Evolutionary conservation across 1,140 invertebrate genomes (phyloP).

Genomic region (Drosophila simulans): DNA sequence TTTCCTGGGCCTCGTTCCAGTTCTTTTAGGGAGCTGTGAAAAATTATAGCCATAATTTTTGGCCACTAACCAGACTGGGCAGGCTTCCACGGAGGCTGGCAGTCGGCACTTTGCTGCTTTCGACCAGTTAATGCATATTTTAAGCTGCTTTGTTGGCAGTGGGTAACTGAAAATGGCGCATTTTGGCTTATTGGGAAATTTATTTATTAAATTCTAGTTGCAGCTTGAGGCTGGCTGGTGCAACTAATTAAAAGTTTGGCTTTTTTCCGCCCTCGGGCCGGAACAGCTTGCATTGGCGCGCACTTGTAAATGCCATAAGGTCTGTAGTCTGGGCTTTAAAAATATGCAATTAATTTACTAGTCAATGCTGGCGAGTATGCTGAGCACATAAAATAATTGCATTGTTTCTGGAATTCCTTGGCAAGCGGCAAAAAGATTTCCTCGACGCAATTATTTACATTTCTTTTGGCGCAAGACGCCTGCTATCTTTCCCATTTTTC

Average conservation of each 20-base stretch:
- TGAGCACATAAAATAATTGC: slow-evolving; percentile 63
- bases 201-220: slow-evolving; percentile 76
- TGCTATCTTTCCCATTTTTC: slow-evolving; percentile 24
- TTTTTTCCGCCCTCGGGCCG: slow-evolving; percentile 27
- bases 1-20: slow-evolving; percentile 7
- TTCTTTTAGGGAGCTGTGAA: slow-evolving; percentile 49
- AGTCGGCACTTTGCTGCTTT: slow-evolving; percentile 37
- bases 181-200: slow-evolving; percentile 79
- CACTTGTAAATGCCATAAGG: slow-evolving; percentile 41
- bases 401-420: slow-evolving; percentile 66
- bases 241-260: slow-evolving; percentile 75
- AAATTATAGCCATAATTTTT: slow-evolving; percentile 79
- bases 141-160: slow-evolving; percentile 54
- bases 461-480: slow-evolving; percentile 46
- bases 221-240: slow-evolving; percentile 46
- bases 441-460: slow-evolving; percentile 66
- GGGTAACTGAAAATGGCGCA: slow-evolving; percentile 45
- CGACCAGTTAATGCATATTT: slow-evolving; percentile 74
- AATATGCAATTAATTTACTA: slow-evolving; percentile 75
- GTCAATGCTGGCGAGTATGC: slow-evolving; percentile 49
- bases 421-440: slow-evolving; percentile 27
- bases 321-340: slow-evolving; percentile 48
- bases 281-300: slow-evolving; percentile 8
- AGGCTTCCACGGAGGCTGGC: slow-evolving; percentile 36
- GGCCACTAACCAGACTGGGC: slow-evolving; percentile 71